Evolutionary conservation across 2,797 vertebrate species (phyloP), one percentile per base, ranked within the genome.

Genomic region (Aplochiton taeniatus): DNA sequence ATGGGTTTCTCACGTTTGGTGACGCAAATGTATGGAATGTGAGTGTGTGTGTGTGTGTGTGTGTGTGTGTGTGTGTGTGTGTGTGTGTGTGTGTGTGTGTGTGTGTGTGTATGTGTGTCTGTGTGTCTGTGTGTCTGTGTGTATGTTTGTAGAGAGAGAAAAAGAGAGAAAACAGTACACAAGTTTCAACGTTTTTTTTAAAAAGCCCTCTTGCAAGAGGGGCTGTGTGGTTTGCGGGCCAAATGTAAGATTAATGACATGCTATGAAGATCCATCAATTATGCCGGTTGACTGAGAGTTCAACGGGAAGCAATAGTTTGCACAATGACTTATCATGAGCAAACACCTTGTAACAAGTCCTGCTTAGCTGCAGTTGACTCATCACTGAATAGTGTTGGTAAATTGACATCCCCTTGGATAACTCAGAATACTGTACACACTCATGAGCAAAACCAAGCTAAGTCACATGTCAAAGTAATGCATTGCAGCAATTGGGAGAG

Each of bases 321-420:
- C 20, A 43, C 8, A 49, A 58, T 70, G 76, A 77, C 78, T 78
- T 83, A 84, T 84, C 74, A 73, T 56, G 68, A 54, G 48, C 63
- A 74, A 85, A 83, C 81, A 81, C 78, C 78, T 81, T 76, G 69
- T 68, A 79, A 72, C 73, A 80, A 74, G 62, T 51, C 54, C 9
- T 47, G 48, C 72, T 71, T 66, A 66, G 63, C 55, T 73, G 56
- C 17, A 0, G 0, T 9, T 78, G 77, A 82, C 66, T 71, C 53
- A 79, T 74, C 48, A 58, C 57, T 18, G 18, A 17, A 43, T 46
- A 0, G 0, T 79, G 70, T 72, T 16, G 61, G 56, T 68, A 63
- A 72, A 75, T 73, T 65, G 69, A 76, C 67, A 48, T 17, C 57
- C 61, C 46, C 31, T 4, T 1, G 54, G 67, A 75, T 45, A 58